These are phyloP conservation scores for Metridium senile DNA, from an alignment of 92 coral and sea anemone species.

Conservation along the genomic window DNA sequence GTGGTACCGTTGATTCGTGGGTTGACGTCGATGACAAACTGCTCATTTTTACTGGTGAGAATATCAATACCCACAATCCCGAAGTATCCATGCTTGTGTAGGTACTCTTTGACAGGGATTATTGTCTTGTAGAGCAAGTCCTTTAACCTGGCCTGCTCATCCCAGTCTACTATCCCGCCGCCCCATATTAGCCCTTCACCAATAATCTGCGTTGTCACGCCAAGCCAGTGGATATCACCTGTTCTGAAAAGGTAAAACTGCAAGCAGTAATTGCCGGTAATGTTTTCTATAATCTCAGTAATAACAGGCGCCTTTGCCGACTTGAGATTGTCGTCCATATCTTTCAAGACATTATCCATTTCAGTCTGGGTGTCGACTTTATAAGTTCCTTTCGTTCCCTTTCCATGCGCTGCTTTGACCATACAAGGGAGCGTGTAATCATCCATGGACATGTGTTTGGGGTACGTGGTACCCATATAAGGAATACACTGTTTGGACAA, in stretches of 20 bases:
- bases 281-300: conserved; percentile 67
- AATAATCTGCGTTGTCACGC: conserved; percentile 49
- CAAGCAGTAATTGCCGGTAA: conserved; percentile 55
- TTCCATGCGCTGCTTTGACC: conserved; percentile 84
- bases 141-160: conserved; percentile 60
- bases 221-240: conserved; percentile 72
- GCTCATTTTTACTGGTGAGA: conserved; percentile 61
- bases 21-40: conserved; percentile 75
- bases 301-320: conserved; percentile 59
- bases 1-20: conserved; percentile 75
- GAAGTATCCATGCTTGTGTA: conserved; percentile 79
- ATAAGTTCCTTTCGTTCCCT: conserved; percentile 74
- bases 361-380: conserved; percentile 60
- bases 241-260: conserved; percentile 74
- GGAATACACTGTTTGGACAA: conserved; percentile 76
- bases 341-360: conserved; percentile 48
- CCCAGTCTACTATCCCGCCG: conserved; percentile 63
- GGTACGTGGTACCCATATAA: conserved; percentile 74
- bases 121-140: conserved; percentile 46
- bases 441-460: conserved; percentile 74
- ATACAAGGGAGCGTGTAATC: conserved; percentile 77
- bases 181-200: conserved; percentile 31
- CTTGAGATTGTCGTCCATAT: conserved; percentile 52
- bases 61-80: conserved; percentile 76
- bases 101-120: conserved; percentile 67